Percentiles rank a stretch among this genome's conserved stretches.
phyloP scores from a whole-genome alignment of 2,797 vertebrate species.

The Carcharodon carcharias region DNA sequence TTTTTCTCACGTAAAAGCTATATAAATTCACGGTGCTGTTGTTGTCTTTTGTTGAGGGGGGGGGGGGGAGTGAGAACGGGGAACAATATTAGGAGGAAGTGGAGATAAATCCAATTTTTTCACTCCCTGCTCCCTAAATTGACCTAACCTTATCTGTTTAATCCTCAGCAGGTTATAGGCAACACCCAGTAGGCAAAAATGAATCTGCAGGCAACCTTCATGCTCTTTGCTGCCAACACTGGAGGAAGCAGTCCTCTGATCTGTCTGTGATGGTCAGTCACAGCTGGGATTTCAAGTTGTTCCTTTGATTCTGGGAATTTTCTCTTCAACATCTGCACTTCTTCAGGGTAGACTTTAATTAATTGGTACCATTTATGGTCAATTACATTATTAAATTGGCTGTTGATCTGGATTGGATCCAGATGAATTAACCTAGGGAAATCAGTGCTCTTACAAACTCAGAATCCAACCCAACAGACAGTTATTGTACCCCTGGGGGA shows the following conservation, averaged over 20 bases:
- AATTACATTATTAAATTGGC: conserved; percentile 28
- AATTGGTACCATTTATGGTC: background rate
- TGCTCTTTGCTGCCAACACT: background rate
- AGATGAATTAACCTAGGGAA: background rate
- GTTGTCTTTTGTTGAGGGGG: background rate
- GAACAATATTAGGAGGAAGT: background rate
- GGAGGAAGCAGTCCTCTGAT: background rate
- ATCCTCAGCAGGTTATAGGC: background rate
- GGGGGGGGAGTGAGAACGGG: no score
- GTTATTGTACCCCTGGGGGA: no score
- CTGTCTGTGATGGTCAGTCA: background rate
- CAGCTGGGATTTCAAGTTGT: background rate
- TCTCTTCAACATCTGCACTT: background rate
- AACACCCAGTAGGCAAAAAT: background rate
- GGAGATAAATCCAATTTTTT: background rate
- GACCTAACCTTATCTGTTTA: background rate
- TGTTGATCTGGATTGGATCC: conserved; percentile 1
- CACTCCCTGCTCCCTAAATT: background rate
- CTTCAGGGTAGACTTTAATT: conserved; percentile 1
- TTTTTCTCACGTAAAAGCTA: background rate
- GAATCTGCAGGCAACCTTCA: background rate
- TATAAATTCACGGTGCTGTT: background rate
- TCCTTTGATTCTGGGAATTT: background rate
- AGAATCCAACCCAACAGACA: background rate
- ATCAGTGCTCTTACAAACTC: background rate